These are phyloP conservation scores for Tribolium madens DNA, from an alignment of 1,140 invertebrate genomes.

Conservation along the genomic window DNA sequence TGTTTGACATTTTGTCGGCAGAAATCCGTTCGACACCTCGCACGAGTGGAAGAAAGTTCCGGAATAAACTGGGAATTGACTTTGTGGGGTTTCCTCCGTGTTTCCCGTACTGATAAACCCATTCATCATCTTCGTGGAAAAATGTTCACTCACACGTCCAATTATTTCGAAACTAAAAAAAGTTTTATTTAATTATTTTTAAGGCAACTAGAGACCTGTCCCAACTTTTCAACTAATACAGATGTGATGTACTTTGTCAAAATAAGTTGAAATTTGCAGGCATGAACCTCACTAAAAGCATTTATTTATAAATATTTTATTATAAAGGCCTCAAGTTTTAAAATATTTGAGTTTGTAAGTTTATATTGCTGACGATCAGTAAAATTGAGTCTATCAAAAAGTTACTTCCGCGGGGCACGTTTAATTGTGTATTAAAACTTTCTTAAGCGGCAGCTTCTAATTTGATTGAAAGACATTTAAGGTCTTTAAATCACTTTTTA, in stretches of 20 bases:
- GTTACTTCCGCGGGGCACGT: neutral
- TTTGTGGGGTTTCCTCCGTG: neutral
- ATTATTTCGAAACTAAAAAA: neutral
- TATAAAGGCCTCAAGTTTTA: neutral
- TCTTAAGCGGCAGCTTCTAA: neutral
- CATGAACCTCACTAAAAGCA: no score
- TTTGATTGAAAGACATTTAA: neutral
- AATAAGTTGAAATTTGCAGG: neutral
- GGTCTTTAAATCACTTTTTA: neutral
- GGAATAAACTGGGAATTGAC: neutral
- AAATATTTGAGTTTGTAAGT: neutral
- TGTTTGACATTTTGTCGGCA: neutral
- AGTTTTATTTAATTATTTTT: neutral
- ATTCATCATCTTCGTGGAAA: slow-evolving; percentile 11
- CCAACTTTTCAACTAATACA: neutral
- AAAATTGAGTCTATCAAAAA: neutral
- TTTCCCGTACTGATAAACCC: slow-evolving; percentile 4
- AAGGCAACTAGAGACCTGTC: neutral
- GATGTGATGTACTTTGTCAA: neutral
- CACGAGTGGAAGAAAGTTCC: neutral
- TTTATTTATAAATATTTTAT: no score
- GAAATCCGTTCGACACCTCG: slow-evolving; percentile 8
- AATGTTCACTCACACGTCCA: slow-evolving; percentile 4
- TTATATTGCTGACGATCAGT: neutral
- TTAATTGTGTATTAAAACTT: neutral